phyloP scores from a whole-genome alignment of 2,113 vertebrate genomes.

The Argyrosomus japonicus region DNA sequence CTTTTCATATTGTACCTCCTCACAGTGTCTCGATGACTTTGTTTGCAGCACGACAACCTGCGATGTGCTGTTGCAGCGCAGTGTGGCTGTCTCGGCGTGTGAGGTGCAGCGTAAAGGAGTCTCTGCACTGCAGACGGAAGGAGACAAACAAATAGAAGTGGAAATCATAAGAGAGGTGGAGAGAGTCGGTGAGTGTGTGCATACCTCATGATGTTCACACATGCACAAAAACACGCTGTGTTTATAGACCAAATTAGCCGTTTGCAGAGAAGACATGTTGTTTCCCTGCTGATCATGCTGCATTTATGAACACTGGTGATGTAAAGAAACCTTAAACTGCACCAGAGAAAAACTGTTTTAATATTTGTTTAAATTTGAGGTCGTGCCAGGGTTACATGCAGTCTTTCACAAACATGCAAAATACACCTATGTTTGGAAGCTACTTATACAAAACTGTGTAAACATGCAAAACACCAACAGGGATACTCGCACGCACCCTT shows the following conservation, averaged over 20 bases:
- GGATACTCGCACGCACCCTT: neutral
- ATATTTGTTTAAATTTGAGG: neutral
- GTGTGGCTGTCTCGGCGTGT: slow-evolving; percentile 44
- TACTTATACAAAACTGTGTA: neutral
- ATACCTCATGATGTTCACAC: neutral
- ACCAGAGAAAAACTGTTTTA: neutral
- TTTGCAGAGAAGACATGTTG: no score
- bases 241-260: neutral
- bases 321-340: neutral
- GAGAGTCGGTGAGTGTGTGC: slow-evolving; percentile 75
- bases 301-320: neutral
- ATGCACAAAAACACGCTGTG: neutral
- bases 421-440: neutral
- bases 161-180: slow-evolving; percentile 61
- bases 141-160: neutral
- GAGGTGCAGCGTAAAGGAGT: slow-evolving; percentile 27
- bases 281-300: neutral
- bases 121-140: slow-evolving; percentile 41
- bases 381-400: no score
- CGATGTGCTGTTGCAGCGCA: slow-evolving; percentile 68
- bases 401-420: neutral
- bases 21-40: neutral
- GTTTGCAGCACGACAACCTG: slow-evolving; percentile 67
- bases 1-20: neutral
- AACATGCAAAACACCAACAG: neutral